Conservation (phyloP, 2,797 vertebrate species). For the Antrozous pallidus region DNA sequence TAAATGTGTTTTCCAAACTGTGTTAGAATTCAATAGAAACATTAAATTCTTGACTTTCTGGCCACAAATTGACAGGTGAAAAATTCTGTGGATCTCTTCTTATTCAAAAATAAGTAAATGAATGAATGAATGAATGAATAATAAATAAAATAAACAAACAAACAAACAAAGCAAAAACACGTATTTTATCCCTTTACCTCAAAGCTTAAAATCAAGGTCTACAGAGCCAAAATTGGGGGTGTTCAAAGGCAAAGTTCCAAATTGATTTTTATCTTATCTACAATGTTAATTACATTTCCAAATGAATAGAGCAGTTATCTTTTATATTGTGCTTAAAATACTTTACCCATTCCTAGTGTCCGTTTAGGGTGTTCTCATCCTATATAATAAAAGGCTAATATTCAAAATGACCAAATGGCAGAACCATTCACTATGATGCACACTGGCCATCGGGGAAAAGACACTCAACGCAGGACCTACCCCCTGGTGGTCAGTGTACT, state of each 20-base stretch:
- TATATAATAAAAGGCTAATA: too few species aligned
- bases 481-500: too few species aligned
- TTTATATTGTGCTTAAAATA: slow-evolving; percentile 21
- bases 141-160: too few species aligned
- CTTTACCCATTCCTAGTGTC: not conserved
- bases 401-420: too few species aligned
- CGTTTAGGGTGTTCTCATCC: not conserved
- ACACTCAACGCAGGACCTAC: too few species aligned
- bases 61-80: not conserved
- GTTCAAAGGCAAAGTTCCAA: not conserved
- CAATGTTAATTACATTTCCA: slow-evolving; percentile 16
- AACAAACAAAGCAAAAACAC: not conserved
- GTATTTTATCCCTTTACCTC: not conserved
- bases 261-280: not conserved
- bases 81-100: not conserved
- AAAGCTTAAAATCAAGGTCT: not conserved
- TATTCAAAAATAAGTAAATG: not conserved
- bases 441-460: too few species aligned
- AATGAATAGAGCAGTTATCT: not conserved
- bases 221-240: not conserved
- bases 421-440: too few species aligned
- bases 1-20: not conserved
- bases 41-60: slow-evolving; percentile 3
- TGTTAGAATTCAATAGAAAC: slow-evolving; percentile 20
- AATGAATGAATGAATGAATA: too few species aligned